phyloP scores from a whole-genome alignment of 2,888 invertebrate species.

The Andricus curvator region DNA sequence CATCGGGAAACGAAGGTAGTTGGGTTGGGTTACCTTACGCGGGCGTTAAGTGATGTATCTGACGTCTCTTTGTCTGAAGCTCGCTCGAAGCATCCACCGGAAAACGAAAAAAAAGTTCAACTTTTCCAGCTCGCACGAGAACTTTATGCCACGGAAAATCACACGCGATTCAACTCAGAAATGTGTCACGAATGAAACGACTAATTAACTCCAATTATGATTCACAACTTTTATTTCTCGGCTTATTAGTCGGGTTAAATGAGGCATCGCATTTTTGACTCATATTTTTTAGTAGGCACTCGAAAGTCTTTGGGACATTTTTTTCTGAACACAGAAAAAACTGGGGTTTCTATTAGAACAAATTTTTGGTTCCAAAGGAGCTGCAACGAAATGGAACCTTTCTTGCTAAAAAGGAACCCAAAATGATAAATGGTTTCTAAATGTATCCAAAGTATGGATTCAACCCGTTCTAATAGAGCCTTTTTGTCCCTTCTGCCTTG shows the following conservation, averaged over 20 bases:
- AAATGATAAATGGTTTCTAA: no score
- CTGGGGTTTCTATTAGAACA: no score
- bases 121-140: not conserved
- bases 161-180: not conserved
- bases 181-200: not conserved
- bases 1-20: constrained; percentile 46
- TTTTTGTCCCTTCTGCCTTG: no score
- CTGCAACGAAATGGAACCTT: no score
- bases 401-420: no score
- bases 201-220: not conserved
- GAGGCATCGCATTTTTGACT: not conserved
- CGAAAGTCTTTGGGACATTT: not conserved
- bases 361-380: no score
- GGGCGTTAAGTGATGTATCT: constrained; percentile 54
- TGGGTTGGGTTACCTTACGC: constrained; percentile 43
- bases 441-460: no score
- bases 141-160: not conserved
- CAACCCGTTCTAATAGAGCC: not conserved
- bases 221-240: not conserved
- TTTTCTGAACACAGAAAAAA: not conserved
- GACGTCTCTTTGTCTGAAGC: constrained; percentile 6
- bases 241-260: not conserved
- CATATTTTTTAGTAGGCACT: not conserved
- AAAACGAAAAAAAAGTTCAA: not conserved
- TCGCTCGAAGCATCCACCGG: not conserved